Conservation (phyloP, 2,797 vertebrate species). For the Heterohyrax brucei region DNA sequence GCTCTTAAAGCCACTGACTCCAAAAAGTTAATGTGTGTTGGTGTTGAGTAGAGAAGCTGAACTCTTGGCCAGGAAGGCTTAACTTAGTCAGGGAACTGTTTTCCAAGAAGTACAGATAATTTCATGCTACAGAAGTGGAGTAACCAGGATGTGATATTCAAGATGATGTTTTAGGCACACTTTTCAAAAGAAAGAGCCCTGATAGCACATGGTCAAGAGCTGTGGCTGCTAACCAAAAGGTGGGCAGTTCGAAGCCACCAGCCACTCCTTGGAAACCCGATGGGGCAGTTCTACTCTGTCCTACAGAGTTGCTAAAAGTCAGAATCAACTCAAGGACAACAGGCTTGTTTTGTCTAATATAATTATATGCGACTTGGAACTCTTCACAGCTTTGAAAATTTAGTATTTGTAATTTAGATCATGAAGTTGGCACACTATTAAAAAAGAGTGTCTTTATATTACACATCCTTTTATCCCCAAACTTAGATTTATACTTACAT, state of each 20-base stretch:
- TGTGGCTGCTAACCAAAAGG: no score
- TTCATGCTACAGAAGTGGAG: conserved; percentile 8
- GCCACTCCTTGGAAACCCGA: no score
- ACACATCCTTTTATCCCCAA: not conserved
- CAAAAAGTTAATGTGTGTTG: not conserved
- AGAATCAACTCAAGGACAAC: no score
- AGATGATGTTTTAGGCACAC: not conserved
- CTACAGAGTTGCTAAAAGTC: no score
- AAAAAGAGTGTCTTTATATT: not conserved
- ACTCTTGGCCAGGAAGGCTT: not conserved
- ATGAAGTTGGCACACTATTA: conserved; percentile 1
- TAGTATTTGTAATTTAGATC: conserved; percentile 38
- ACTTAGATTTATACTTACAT: not conserved
- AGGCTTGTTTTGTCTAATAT: not conserved
- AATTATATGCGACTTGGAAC: conserved; percentile 17
- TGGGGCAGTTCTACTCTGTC: no score
- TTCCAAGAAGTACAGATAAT: conserved; percentile 14
- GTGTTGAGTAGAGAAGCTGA: not conserved
- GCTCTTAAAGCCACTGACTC: not conserved
- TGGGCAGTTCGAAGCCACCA: no score
- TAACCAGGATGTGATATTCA: not conserved
- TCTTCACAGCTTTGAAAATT: conserved; percentile 33
- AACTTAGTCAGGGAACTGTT: not conserved
- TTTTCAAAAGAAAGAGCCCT: conserved; percentile 21
- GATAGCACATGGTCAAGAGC: no score